Conservation (phyloP, 2,113 vertebrate genomes). For the Rutilus rutilus region DNA sequence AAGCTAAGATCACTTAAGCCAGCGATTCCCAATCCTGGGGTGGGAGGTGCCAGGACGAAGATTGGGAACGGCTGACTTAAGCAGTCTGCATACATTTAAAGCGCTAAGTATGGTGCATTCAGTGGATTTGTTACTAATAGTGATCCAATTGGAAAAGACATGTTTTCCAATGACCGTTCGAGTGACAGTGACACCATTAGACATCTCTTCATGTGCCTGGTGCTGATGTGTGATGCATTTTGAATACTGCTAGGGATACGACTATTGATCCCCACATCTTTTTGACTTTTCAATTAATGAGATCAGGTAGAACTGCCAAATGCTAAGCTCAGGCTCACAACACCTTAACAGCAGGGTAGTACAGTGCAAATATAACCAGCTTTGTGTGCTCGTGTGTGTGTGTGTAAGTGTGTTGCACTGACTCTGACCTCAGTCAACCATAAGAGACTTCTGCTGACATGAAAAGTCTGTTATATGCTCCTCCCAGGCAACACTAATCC, state of each 20-base stretch:
- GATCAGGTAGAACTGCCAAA: slow-evolving; percentile 31
- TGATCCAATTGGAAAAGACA: background rate
- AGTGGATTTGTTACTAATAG: background rate
- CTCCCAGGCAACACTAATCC: slow-evolving; percentile 2
- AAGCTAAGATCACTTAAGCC: background rate
- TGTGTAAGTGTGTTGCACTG: slow-evolving; percentile 17
- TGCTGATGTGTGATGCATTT: slow-evolving; percentile 22
- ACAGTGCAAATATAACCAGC: slow-evolving; percentile 16
- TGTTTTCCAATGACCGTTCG: background rate
- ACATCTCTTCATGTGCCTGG: background rate
- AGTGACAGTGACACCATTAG: background rate
- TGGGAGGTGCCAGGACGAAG: no score
- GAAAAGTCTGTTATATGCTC: background rate
- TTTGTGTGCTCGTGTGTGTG: slow-evolving; percentile 24
- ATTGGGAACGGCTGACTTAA: background rate
- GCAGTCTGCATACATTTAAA: slow-evolving; percentile 25
- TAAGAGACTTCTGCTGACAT: slow-evolving; percentile 20
- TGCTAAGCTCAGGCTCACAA: slow-evolving; percentile 25
- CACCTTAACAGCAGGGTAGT: background rate
- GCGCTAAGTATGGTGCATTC: slow-evolving; percentile 5
- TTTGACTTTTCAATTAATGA: slow-evolving; percentile 12
- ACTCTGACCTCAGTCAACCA: background rate
- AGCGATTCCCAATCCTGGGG: no score
- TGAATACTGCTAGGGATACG: background rate
- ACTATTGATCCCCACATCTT: background rate